Conservation (phyloP, 2,113 vertebrate genomes). For the Gambusia affinis region DNA sequence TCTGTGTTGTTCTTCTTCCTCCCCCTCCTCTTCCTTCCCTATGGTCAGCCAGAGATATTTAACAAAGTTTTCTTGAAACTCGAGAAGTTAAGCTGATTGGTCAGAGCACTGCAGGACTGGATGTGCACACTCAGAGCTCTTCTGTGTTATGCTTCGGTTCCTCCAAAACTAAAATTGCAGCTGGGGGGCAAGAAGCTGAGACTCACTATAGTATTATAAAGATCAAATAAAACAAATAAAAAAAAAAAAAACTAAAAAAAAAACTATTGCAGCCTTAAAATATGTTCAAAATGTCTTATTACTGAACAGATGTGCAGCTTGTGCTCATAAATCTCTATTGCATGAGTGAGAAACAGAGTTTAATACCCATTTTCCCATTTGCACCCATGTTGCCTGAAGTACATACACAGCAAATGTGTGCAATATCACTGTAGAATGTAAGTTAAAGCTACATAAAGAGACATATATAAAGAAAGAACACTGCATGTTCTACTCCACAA, state of each 20-base stretch:
- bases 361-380: not conserved
- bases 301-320: not conserved
- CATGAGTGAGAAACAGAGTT: not conserved
- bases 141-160: slow-evolving; percentile 53
- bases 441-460: slow-evolving; percentile 6
- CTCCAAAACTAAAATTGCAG: slow-evolving; percentile 48
- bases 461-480: slow-evolving; percentile 8
- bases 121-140: slow-evolving; percentile 18
- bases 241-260: not conserved
- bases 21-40: slow-evolving; percentile 24
- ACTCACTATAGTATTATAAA: slow-evolving; percentile 40
- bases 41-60: slow-evolving; percentile 28
- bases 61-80: slow-evolving; percentile 54
- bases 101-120: slow-evolving; percentile 19
- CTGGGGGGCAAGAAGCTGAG: slow-evolving; percentile 56
- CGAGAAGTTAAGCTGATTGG: slow-evolving; percentile 54
- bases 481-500: slow-evolving; percentile 2
- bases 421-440: not conserved
- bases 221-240: slow-evolving; percentile 35
- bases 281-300: not conserved
- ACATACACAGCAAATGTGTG: not conserved
- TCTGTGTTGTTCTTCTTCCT: slow-evolving; percentile 50
- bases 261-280: slow-evolving; percentile 19
- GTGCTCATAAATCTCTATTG: not conserved
- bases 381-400: not conserved